These are phyloP conservation scores for Eucera pruinosa DNA, from an alignment of 2,888 invertebrate species.

Conservation along the genomic window DNA sequence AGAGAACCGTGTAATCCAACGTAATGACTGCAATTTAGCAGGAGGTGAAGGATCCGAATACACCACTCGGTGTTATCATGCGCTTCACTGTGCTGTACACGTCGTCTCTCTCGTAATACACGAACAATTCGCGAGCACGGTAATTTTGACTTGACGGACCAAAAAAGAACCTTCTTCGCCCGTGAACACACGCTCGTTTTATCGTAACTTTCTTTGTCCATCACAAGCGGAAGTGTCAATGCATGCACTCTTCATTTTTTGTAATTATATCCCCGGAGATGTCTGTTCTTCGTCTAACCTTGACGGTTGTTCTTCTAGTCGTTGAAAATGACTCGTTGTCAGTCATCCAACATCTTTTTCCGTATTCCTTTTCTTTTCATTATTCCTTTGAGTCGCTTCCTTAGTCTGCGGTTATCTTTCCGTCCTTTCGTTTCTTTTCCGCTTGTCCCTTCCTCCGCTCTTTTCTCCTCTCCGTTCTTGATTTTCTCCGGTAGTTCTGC, in stretches of 20 bases:
- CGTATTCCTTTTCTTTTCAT: slow-evolving; percentile 14
- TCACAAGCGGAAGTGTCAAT: background rate
- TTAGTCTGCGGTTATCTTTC: background rate
- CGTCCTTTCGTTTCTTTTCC: slow-evolving; percentile 5
- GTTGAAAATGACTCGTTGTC: slow-evolving; percentile 50
- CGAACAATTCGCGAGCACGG: slow-evolving; percentile 24
- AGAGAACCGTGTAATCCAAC: slow-evolving; percentile 10
- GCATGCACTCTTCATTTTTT: background rate
- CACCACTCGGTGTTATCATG: slow-evolving; percentile 23
- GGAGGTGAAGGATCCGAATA: slow-evolving; percentile 45
- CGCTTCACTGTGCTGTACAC: background rate
- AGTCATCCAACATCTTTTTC: background rate
- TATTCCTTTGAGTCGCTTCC: background rate
- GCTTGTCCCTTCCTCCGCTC: background rate
- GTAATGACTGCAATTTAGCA: slow-evolving; percentile 46
- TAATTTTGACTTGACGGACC: slow-evolving; percentile 44
- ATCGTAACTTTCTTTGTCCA: background rate
- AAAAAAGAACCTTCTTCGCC: slow-evolving; percentile 34
- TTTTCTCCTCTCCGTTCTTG: background rate
- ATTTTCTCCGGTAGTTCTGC: background rate
- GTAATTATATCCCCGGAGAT: background rate
- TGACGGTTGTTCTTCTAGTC: background rate
- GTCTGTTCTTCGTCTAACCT: slow-evolving; percentile 24
- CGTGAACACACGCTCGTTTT: background rate
- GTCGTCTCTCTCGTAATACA: background rate